Evolutionary conservation across 2,888 invertebrate genomes (phyloP).

Genomic region (Xanthorhoe spadicearia): DNA sequence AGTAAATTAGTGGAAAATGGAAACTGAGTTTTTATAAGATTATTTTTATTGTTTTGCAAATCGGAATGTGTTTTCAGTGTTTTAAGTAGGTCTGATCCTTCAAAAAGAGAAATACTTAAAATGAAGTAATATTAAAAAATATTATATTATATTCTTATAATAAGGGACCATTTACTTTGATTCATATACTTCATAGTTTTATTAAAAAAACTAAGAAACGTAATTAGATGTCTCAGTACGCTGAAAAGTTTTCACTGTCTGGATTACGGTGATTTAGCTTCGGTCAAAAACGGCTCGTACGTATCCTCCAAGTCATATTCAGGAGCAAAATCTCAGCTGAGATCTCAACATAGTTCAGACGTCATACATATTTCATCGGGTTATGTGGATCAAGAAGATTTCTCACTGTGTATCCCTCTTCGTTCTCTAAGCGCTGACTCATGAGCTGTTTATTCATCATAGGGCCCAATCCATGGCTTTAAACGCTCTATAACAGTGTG

Average conservation of each 20-base stretch:
- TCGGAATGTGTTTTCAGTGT: too few species aligned
- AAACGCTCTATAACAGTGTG: neutral
- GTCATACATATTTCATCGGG: conserved; percentile 5
- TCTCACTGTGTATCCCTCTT: neutral
- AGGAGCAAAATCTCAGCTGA: neutral
- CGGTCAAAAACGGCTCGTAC: neutral
- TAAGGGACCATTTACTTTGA: too few species aligned
- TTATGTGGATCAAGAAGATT: neutral
- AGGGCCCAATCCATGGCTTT: neutral
- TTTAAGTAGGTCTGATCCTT: too few species aligned
- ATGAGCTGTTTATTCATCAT: neutral
- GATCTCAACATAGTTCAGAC: neutral
- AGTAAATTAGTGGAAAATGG: neutral
- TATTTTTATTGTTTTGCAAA: too few species aligned
- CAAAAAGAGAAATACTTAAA: too few species aligned
- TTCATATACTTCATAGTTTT: too few species aligned
- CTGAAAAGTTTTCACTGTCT: too few species aligned
- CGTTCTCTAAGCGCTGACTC: neutral
- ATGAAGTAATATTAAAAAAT: too few species aligned
- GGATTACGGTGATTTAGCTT: too few species aligned
- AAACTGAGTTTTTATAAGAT: neutral
- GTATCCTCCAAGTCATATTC: neutral
- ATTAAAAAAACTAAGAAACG: too few species aligned
- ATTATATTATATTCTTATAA: too few species aligned
- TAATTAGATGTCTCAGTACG: too few species aligned